Evolutionary conservation across 1,140 invertebrate species (phyloP).

Genomic region (Pentalonia nigronervosa): DNA sequence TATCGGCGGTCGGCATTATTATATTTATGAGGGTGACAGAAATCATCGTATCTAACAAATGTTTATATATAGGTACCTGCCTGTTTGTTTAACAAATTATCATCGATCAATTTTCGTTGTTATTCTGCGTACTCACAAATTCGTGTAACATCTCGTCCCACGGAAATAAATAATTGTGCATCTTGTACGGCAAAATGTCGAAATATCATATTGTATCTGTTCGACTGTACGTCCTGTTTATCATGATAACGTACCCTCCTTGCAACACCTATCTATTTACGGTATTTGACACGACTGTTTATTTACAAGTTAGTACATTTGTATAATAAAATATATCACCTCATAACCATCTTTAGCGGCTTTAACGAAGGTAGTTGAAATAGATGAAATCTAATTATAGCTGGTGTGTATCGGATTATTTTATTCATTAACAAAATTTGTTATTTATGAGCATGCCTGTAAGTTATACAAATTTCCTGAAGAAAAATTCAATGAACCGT

Average conservation of each 20-base stretch:
- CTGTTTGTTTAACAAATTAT: not conserved
- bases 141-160: not conserved
- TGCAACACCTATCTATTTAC: not conserved
- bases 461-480: not conserved
- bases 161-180: not conserved
- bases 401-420: not conserved
- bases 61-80: not conserved
- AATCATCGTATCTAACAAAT: not conserved
- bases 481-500: not conserved
- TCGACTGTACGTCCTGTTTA: not conserved
- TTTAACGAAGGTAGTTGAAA: not conserved
- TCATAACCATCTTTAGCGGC: too few species aligned
- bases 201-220: not conserved
- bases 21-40: not conserved
- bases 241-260: not conserved
- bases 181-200: not conserved
- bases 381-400: not conserved
- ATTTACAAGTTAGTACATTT: not conserved
- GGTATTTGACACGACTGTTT: not conserved
- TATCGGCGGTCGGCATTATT: conserved; percentile 34
- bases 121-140: not conserved
- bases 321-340: not conserved
- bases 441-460: not conserved
- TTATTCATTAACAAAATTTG: not conserved
- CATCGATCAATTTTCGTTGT: not conserved